Conservation (phyloP, 2,797 vertebrate genomes). For the Anabas testudineus region DNA sequence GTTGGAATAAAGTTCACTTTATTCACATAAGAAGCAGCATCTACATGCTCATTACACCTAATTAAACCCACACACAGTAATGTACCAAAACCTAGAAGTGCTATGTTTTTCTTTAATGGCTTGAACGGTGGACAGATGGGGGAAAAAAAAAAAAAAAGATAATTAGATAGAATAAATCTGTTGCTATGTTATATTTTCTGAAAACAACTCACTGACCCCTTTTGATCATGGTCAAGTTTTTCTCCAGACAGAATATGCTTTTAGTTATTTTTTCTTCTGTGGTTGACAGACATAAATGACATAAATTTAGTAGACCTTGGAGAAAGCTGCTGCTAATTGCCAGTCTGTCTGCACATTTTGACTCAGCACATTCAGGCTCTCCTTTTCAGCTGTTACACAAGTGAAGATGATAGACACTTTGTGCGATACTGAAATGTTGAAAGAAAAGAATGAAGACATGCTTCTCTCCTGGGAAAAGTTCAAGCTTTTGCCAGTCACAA, state of each 20-base stretch:
- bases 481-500: conserved; percentile 5
- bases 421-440: neutral
- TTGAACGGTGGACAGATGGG: neutral
- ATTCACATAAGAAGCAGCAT: conserved; percentile 17
- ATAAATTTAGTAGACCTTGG: conserved; percentile 40
- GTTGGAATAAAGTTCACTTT: neutral
- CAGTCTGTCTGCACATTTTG: conserved; percentile 36
- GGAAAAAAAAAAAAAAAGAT: neutral
- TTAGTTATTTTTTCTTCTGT: conserved; percentile 26
- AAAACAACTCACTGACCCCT: conserved; percentile 5
- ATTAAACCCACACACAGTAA: conserved; percentile 3
- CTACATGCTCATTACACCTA: neutral
- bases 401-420: conserved; percentile 36
- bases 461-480: conserved; percentile 1
- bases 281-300: conserved; percentile 50
- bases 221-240: conserved; percentile 30
- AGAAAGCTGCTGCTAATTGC: conserved; percentile 52
- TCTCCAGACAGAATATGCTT: conserved; percentile 26
- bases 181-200: conserved; percentile 4
- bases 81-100: neutral
- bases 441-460: neutral
- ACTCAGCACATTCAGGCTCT: conserved; percentile 26
- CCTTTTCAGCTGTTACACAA: conserved; percentile 22
- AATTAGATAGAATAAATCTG: conserved; percentile 12
- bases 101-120: conserved; percentile 16